phyloP scores from a whole-genome alignment of 2,888 invertebrate genomes.

The Crossocerus cetratus region DNA sequence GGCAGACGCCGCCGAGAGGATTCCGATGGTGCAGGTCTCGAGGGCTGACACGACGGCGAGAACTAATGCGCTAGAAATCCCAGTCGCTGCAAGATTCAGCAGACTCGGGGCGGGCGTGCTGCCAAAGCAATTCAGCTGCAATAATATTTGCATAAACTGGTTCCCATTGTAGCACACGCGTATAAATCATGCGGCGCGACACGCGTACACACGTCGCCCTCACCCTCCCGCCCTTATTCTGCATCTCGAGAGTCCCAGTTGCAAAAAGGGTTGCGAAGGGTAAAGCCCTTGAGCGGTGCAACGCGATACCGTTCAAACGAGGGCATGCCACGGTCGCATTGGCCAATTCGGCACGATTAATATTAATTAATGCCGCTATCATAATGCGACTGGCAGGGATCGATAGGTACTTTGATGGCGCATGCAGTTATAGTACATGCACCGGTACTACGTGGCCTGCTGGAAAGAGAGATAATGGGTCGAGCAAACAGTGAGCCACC shows the following conservation, averaged over 20 bases:
- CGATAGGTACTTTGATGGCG: too few relatives aligned
- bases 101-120: conserved; percentile 58
- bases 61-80: conserved; percentile 35
- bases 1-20: neutral
- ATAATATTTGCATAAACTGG: conserved; percentile 73
- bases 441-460: too few relatives aligned
- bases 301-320: too few relatives aligned
- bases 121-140: conserved; percentile 72
- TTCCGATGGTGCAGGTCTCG: neutral
- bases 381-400: too few relatives aligned
- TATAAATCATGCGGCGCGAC: conserved; percentile 61
- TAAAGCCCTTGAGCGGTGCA: too few relatives aligned
- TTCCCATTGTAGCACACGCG: conserved; percentile 57
- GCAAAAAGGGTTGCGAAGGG: neutral
- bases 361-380: too few relatives aligned
- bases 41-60: neutral
- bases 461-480: conserved; percentile 11
- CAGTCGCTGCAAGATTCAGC: conserved; percentile 64
- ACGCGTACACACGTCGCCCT: conserved; percentile 27
- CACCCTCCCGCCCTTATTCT: too few relatives aligned
- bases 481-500: conserved; percentile 22
- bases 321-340: too few relatives aligned
- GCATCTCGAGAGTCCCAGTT: neutral
- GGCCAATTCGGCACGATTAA: too few relatives aligned
- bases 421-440: too few relatives aligned